Evolutionary conservation across 2,113 vertebrate species (phyloP), one percentile per base, ranked within the genome.

Genomic region (Rhinichthys klamathensis): DNA sequence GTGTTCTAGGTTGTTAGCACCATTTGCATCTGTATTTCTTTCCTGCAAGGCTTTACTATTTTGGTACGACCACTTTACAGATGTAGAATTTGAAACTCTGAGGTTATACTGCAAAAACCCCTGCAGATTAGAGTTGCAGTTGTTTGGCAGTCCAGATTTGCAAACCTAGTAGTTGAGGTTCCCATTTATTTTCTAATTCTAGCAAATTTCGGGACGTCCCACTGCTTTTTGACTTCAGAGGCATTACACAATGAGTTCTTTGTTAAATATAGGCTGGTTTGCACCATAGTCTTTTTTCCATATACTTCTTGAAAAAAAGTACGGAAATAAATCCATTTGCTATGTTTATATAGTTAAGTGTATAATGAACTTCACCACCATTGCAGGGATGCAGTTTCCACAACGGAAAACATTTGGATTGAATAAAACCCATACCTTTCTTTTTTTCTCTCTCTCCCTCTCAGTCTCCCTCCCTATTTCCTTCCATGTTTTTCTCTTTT

Each of bases 351-450:
- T 58, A 83, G 88, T 88, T 51, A 77, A 46, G 78, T 89, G 80
- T 88, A 51, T 85, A 73, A 87, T 91, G 88, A 90, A 88, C 38
- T 51, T 79, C 78, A 87, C 84, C 84, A 89, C 83, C 73, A 51
- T 88, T 84, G 87, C 46, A 81, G 86, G 91, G 84, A 91, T 86
- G 87, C 85, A 90, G 83, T 93, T 95, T 93, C 93, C 92, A 93
- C 91, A 85, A 75, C 82, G 90, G 91, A 86, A 84, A 87, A 76
- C 91, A 90, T 92, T 87, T 88, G 88, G 91, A 88, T 49, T 65
- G 72, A 84, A 80, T 87, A 51, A 86, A 83, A 81, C 65, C 41
- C 46, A 9, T 15, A 77, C 67, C 67, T 74, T 79, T 23, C 73
- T 56, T 56, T 7, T 75, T 15, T 18, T 54, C 25, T 76, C 35